Evolutionary conservation across 2,797 vertebrate genomes (phyloP).

Genomic region (Hippocampus kuda): DNA sequence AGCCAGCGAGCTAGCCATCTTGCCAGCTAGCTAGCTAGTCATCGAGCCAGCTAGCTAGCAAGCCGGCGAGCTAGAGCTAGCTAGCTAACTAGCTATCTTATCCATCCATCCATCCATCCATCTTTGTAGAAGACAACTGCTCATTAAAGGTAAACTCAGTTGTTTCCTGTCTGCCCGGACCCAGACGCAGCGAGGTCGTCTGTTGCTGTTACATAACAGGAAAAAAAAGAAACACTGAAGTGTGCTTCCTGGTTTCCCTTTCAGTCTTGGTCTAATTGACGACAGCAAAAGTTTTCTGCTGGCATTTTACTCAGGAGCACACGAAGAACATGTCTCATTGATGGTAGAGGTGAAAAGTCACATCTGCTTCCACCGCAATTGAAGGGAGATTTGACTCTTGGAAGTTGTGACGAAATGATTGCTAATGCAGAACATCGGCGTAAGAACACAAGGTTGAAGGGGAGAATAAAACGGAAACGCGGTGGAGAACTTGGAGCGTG

Average conservation of each 20-base stretch:
- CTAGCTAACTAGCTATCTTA: too few relatives aligned
- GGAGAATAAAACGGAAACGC: not conserved
- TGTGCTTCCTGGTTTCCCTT: not conserved
- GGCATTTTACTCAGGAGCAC: not conserved
- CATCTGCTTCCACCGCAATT: not conserved
- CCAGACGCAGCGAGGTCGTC: not conserved
- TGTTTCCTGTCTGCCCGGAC: not conserved
- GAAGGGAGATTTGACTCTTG: not conserved
- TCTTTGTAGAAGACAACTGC: not conserved
- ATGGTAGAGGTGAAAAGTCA: not conserved
- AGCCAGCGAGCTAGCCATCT: too few relatives aligned
- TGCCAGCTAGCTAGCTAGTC: too few relatives aligned
- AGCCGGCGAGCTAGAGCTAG: too few relatives aligned
- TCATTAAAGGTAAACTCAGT: not conserved
- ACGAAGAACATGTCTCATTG: not conserved
- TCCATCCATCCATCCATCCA: not conserved
- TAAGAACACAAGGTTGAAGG: slow-evolving; percentile 4
- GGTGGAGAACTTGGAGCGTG: not conserved
- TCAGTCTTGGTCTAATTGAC: not conserved
- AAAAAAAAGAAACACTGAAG: not conserved
- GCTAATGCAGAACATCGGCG: not conserved
- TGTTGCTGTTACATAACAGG: not conserved
- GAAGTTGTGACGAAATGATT: not conserved
- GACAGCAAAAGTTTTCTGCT: not conserved
- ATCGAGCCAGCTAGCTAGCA: too few relatives aligned